Evolutionary conservation across 2,888 invertebrate species (phyloP).

Genomic region (Patella caerulea): DNA sequence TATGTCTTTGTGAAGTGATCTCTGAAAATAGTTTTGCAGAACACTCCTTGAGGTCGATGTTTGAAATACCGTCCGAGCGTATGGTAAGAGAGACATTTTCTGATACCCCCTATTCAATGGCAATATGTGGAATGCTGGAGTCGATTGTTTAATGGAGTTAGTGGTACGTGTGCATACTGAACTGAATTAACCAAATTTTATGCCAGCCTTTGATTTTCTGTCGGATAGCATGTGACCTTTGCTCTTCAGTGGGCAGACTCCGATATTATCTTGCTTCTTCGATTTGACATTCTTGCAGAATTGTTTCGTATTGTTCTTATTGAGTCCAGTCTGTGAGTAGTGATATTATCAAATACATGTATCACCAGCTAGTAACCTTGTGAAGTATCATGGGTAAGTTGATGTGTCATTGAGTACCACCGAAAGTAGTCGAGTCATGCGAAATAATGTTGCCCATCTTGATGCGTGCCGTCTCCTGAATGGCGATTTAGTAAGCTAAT

Average conservation of each 20-base stretch:
- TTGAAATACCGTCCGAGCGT: background rate
- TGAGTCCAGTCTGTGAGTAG: background rate
- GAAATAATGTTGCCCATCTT: too few relatives aligned
- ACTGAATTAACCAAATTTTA: conserved; percentile 33
- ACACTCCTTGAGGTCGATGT: background rate
- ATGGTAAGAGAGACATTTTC: background rate
- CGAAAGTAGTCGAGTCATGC: too few relatives aligned
- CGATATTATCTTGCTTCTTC: conserved; percentile 31
- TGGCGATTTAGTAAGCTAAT: too few relatives aligned
- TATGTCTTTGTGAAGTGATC: background rate
- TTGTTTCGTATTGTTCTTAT: conserved; percentile 35
- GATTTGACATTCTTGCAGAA: conserved; percentile 39
- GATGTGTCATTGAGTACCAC: too few relatives aligned
- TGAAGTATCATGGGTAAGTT: too few relatives aligned
- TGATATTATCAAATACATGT: too few relatives aligned
- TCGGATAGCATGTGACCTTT: conserved; percentile 30
- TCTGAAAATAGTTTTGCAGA: background rate
- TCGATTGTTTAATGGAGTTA: background rate
- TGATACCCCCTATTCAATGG: background rate
- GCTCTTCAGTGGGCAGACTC: conserved; percentile 31
- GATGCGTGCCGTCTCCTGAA: too few relatives aligned
- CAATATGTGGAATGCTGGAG: background rate
- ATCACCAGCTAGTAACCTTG: too few relatives aligned
- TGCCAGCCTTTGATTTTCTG: conserved; percentile 33
- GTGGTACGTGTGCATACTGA: conserved; percentile 31